phyloP scores from a whole-genome alignment of 2,888 invertebrate genomes.

The Hydropsyche betteni region DNA sequence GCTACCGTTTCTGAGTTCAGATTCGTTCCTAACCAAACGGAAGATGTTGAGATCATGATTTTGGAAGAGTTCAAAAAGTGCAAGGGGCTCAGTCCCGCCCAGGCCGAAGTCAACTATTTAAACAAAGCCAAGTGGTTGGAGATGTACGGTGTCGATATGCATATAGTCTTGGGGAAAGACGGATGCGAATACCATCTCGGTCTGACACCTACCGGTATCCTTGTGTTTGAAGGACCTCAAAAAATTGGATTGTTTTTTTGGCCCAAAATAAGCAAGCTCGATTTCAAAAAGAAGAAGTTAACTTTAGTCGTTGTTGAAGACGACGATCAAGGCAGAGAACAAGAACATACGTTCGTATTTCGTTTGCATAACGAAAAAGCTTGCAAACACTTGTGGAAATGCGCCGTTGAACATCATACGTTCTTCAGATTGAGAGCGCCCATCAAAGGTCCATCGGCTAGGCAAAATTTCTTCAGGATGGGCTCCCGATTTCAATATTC shows the following conservation, averaged over 20 bases:
- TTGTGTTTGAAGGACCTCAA: conserved; percentile 95
- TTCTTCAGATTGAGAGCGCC: conserved; percentile 95
- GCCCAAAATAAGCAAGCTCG: conserved; percentile 98
- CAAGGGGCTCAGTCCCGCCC: conserved; percentile 90
- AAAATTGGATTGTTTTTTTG: conserved; percentile 99
- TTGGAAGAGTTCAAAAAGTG: conserved; percentile 90
- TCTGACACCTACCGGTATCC: conserved; percentile 96
- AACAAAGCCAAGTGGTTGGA: conserved; percentile 98
- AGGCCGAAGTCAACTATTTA: conserved; percentile 93
- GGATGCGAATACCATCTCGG: conserved; percentile 96
- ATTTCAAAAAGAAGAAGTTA: conserved; percentile 97
- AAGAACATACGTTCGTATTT: conserved; percentile 99
- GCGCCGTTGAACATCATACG: conserved; percentile 99
- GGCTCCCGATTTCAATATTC: conserved; percentile 95
- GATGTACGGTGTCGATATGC: conserved; percentile 99
- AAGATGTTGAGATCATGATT: conserved; percentile 95
- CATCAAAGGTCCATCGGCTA: conserved; percentile 85
- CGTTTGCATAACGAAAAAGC: conserved; percentile 95
- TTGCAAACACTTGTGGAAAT: conserved; percentile 99
- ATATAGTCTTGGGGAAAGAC: conserved; percentile 95
- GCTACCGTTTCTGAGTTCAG: conserved; percentile 97
- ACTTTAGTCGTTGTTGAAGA: conserved; percentile 98
- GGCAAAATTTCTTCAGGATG: conserved; percentile 98
- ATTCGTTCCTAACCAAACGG: conserved; percentile 95
- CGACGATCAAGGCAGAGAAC: conserved; percentile 95